Base-by-base conservation (phyloP, 2,888 invertebrate genomes). In the Operophtera brumata region DNA sequence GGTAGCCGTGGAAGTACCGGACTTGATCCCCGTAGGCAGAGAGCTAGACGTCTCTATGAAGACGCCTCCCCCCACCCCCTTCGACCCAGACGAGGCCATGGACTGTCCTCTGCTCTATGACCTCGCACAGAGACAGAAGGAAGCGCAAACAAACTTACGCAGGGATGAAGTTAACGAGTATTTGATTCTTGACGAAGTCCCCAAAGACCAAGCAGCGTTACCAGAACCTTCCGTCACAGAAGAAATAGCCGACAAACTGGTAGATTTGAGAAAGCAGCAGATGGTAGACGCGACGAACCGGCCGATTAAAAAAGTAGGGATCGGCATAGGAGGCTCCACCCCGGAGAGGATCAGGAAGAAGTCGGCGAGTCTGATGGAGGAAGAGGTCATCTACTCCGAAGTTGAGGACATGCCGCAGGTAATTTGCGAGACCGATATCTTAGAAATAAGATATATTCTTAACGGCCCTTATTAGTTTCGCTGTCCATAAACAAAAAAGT, bases 351-450 rank as follows among this genome's bases (percentile, higher is more conserved):
- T 55, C 12, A 28, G 60, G 8, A 54, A 56, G 47, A 57, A 54
- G 28, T 47, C 47, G 8, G 36, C 48, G 8, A 46, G 35, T 6
- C 34, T 25, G 25, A 20, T 44, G 3, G 70, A 69, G 9, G 80
- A 83, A 10, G 86, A 88, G 54, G 84, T 70, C 50, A 85, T 87
- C 51, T 88, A 89, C 65, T 80, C 84, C 1, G 88, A 87, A 72
- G 84, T 86, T 10, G 86, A 82, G 36, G 82, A 86, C 41, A 57
- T 64, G 54, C 69, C 78, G 34, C 84, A 86, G 87, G 87, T 87
- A 86, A 78, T 54, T 0, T 34, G 12, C 3, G 13, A 37, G 8
- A n/a, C 39, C 4, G n/a, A 39, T 20, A 14, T 13, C 8, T 8
- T 9, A 35, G 20, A 20, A 20, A 20, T 4, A 20, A 20, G 20